Conservation (phyloP, 1,140 invertebrate species). For the Rhyzopertha dominica region DNA sequence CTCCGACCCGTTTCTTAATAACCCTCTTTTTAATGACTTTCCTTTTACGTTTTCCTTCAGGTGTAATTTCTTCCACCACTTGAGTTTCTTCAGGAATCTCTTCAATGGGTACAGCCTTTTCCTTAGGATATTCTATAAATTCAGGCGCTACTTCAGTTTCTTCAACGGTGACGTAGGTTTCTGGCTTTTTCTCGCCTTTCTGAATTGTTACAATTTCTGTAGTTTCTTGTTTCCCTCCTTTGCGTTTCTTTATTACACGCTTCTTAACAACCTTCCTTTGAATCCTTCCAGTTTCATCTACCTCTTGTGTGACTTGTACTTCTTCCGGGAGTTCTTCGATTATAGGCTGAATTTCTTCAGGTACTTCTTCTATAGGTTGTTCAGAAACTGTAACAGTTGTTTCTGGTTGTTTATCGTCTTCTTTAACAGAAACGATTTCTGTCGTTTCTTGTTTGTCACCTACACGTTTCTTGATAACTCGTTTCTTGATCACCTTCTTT, state of each 20-base stretch:
- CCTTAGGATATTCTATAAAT: conserved; percentile 22
- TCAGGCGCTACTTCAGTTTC: conserved; percentile 43
- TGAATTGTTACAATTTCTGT: conserved; percentile 36
- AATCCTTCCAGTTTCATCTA: conserved; percentile 34
- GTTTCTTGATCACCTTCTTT: conserved; percentile 34
- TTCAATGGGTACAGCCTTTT: conserved; percentile 20
- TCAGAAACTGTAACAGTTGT: conserved; percentile 40
- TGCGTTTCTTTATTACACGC: conserved; percentile 33
- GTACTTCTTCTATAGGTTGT: conserved; percentile 29
- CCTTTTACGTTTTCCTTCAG: conserved; percentile 30
- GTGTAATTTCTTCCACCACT: conserved; percentile 17
- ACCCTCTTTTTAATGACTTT: conserved; percentile 30
- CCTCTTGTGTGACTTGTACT: conserved; percentile 31
- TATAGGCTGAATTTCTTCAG: conserved; percentile 41
- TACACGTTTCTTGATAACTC: conserved; percentile 36
- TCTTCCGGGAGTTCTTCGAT: conserved; percentile 38
- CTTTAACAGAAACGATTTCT: conserved; percentile 40
- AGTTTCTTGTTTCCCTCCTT: conserved; percentile 16
- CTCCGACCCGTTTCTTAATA: conserved; percentile 32
- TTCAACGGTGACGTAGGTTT: conserved; percentile 40
- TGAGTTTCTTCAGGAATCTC: conserved; percentile 22
- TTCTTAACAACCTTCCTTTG: conserved; percentile 42
- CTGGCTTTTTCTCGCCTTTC: conserved; percentile 39
- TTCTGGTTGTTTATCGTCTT: conserved; percentile 44
- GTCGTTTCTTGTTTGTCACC: conserved; percentile 31